phyloP scores from a whole-genome alignment of 2,888 invertebrate genomes.

The Zonitis immaculata region DNA sequence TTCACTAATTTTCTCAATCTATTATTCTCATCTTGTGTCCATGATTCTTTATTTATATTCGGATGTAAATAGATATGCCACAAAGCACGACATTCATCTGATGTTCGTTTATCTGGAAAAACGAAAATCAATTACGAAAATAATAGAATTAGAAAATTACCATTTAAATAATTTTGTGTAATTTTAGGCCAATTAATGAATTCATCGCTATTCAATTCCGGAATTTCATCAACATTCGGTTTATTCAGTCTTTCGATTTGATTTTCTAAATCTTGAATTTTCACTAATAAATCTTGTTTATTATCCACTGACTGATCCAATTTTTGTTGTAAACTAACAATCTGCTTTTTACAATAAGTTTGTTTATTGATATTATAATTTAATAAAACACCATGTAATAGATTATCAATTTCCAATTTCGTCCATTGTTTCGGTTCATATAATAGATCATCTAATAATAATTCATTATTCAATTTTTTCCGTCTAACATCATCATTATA shows the following conservation, averaged over 20 bases:
- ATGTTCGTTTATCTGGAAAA: conserved; percentile 52
- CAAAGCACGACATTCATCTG: conserved; percentile 61
- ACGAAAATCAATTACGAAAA: conserved; percentile 36
- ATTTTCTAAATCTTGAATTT: conserved; percentile 32
- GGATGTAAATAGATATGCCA: conserved; percentile 72
- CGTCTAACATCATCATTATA: conserved; percentile 53
- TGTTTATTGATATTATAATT: conserved; percentile 30
- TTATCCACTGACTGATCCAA: conserved; percentile 18
- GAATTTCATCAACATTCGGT: conserved; percentile 23
- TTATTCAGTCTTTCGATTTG: conserved; percentile 15
- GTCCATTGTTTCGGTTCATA: conserved; percentile 40
- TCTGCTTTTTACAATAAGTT: conserved; percentile 17
- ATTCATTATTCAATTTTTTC: conserved; percentile 37
- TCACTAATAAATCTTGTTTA: conserved; percentile 54
- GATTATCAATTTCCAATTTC: conserved; percentile 28
- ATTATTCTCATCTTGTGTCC: conserved; percentile 53
- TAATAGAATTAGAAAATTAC: conserved; percentile 17
- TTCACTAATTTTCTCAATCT: conserved; percentile 45
- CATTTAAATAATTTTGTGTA: conserved; percentile 45
- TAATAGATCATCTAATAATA: conserved; percentile 32
- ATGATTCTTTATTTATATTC: conserved; percentile 56
- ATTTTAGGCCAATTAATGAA: conserved; percentile 60
- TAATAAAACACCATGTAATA: conserved; percentile 29
- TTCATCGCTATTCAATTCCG: conserved; percentile 27
- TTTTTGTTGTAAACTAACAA: conserved; percentile 8